Evolutionary conservation across 2,113 vertebrate genomes (phyloP).

Genomic region (Odontophorus gujanensis): DNA sequence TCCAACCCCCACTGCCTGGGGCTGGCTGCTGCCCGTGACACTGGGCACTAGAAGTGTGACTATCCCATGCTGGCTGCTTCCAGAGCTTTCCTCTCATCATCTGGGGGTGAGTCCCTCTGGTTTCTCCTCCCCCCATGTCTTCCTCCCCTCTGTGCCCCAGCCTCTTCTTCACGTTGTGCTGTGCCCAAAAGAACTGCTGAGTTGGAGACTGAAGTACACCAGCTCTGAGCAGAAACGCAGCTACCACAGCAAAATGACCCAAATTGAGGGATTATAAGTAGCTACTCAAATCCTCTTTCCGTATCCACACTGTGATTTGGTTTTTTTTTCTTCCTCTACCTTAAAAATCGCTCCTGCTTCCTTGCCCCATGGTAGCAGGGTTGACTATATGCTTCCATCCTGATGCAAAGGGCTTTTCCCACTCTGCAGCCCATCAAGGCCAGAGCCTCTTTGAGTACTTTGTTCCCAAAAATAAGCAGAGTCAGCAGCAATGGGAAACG

Average conservation of each 20-base stretch:
- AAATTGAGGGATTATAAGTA: conserved; percentile 15
- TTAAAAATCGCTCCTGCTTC: neutral
- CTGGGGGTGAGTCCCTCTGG: neutral
- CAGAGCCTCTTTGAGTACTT: neutral
- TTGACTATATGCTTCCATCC: neutral
- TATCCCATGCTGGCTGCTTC: neutral
- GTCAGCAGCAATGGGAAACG: neutral
- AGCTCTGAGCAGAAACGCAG: neutral
- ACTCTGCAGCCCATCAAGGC: neutral
- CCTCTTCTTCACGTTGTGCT: neutral
- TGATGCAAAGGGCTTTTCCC: neutral
- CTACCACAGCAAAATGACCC: conserved; percentile 20
- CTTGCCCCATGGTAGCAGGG: fast-evolving
- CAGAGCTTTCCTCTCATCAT: neutral
- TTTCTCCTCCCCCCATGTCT: neutral
- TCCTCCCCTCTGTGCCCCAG: neutral
- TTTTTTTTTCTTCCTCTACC: neutral
- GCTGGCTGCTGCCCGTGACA: too few species aligned
- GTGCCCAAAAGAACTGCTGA: neutral
- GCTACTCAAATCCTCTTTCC: neutral
- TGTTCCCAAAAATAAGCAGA: neutral
- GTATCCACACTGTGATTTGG: neutral
- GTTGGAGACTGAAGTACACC: neutral
- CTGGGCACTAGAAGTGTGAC: too few species aligned
- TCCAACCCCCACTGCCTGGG: too few species aligned